Conservation (phyloP, 2,113 vertebrate genomes). For the rabbit (Oryctolagus cuniculus) region mOryCun1.1 NC_091434.1:167172001-167172500, state of each 20-base stretch:
- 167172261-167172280: not conserved
- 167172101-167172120: not conserved
- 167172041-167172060: constrained; percentile 4
- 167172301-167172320: not conserved
- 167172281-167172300: not conserved
- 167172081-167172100: not conserved
- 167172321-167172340: not conserved
- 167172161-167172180: not conserved
- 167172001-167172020: constrained; percentile 49
- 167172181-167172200: not conserved
- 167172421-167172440: not conserved
- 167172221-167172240: not conserved
- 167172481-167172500: not conserved
- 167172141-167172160: not conserved
- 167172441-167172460: not conserved
- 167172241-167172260: not conserved
- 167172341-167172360: not conserved
- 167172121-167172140: not conserved
- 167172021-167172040: constrained; percentile 10
- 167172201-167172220: not conserved
- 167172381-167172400: constrained; percentile 8
- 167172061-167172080: not conserved
- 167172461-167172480: not conserved
- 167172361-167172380: not conserved
- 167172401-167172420: not conserved